Base-by-base conservation (phyloP, 1,140 invertebrate species). In the Pectinophora gossypiella region DNA sequence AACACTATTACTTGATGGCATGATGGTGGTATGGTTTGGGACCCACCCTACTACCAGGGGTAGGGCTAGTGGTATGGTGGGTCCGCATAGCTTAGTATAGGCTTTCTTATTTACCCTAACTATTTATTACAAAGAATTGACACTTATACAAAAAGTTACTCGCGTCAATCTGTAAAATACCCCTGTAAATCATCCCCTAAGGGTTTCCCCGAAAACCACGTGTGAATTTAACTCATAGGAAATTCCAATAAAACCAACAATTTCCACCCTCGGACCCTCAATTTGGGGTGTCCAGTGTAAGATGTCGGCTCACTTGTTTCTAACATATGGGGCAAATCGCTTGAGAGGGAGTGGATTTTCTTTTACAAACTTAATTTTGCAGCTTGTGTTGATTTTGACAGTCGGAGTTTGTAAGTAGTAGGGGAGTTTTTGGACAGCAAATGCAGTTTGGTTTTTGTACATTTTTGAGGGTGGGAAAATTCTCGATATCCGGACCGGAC, bases 211-310 rank as follows among this genome's bases (percentile, higher is more conserved):
- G 36, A 40, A 40, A 40, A 69, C 42, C 36, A 66, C 57, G 68
- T 74, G 71, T 70, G 59, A 75, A 72, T 66, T 64, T 55, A 64
- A 73, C 68, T 72, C 74, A 72, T 61, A 72, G 73, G 74, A 81
- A 81, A 78, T 84, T 76, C 70, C 76, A 78, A 80, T 81, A 80
- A 80, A 74, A 57, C 59, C 49, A 48, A 64, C 64, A 64, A 72
- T 78, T 76, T 79, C 64, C 61, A 72, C 77, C 77, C 69, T 68
- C 50, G 63, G 47, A 63, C 67, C 68, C 75, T 72, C 68, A 69
- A 65, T 82, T 76, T 82, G 56, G 75, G 80, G 76, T 78, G 76
- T 77, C 76, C 76, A 79, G 75, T 49, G 57, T 79, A 80, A 79
- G 77, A 72, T 77, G 72, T 60, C 72, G 69, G 66, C 62, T 77